Evolutionary conservation across 2,797 vertebrate species (phyloP).

Genomic region (Aeoliscus strigatus): DNA sequence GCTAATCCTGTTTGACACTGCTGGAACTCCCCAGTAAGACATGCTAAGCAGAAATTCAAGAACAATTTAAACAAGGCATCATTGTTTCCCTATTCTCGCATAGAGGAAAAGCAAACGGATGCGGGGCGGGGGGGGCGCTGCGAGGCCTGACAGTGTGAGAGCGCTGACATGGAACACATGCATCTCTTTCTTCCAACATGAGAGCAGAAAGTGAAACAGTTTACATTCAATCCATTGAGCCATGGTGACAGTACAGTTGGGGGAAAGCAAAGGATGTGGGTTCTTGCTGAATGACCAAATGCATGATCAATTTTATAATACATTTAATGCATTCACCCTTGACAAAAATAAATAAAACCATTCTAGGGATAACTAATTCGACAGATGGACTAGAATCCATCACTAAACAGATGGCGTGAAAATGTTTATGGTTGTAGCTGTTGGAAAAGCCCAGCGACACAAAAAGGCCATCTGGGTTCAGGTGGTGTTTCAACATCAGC

Average conservation of each 20-base stretch:
- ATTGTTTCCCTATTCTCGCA: slow-evolving; percentile 1
- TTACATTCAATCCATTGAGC: no score
- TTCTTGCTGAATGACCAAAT: no score
- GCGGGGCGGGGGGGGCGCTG: no score
- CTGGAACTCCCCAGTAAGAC: neutral
- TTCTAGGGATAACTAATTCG: slow-evolving; percentile 37
- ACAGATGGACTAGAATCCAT: slow-evolving; percentile 59
- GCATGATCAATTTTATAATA: no score
- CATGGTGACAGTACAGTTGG: no score
- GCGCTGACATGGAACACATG: no score
- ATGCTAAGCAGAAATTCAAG: slow-evolving; percentile 1
- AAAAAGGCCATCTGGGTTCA: slow-evolving; percentile 58
- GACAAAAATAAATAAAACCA: slow-evolving; percentile 22
- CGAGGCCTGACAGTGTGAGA: no score
- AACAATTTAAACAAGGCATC: slow-evolving; percentile 3
- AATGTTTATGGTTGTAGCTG: slow-evolving; percentile 50
- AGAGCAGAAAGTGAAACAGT: no score
- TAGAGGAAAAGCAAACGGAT: neutral
- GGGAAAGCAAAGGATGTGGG: no score
- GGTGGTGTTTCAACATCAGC: slow-evolving; percentile 33
- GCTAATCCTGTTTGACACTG: neutral
- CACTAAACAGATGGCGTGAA: slow-evolving; percentile 54
- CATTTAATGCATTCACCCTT: no score
- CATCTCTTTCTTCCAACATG: no score
- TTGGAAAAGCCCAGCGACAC: slow-evolving; percentile 50